phyloP scores from a whole-genome alignment of 2,888 invertebrate species.

The Eristalis intricaria region DNA sequence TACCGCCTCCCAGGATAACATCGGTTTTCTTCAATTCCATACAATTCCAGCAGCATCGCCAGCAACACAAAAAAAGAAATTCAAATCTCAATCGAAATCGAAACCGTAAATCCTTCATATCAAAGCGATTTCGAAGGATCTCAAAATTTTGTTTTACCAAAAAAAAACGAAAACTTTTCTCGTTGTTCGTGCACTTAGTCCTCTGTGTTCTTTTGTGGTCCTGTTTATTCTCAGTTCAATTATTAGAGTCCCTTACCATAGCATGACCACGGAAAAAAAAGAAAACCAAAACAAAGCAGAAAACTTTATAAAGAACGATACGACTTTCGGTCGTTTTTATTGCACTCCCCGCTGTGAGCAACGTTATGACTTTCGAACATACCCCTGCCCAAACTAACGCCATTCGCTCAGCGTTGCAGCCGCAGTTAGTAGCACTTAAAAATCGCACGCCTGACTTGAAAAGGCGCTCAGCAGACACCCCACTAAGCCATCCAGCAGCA shows the following conservation, averaged over 20 bases:
- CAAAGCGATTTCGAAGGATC: slow-evolving; percentile 17
- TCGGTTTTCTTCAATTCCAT: slow-evolving; percentile 1
- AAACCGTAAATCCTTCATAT: slow-evolving; percentile 27
- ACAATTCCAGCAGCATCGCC: neutral
- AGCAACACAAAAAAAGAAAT: neutral
- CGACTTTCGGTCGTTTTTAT: slow-evolving; percentile 39
- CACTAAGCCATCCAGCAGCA: slow-evolving; percentile 3
- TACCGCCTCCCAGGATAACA: neutral
- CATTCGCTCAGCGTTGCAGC: neutral
- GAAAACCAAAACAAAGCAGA: neutral
- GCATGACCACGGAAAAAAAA: neutral
- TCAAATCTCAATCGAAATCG: neutral
- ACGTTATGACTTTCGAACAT: slow-evolving; percentile 27
- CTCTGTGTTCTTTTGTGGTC: slow-evolving; percentile 24
- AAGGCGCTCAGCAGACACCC: slow-evolving; percentile 40
- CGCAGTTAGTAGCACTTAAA: slow-evolving; percentile 37
- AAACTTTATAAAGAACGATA: slow-evolving; percentile 37
- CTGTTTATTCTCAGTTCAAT: slow-evolving; percentile 39
- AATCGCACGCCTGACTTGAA: slow-evolving; percentile 36
- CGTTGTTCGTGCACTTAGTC: neutral
- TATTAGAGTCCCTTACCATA: slow-evolving; percentile 23
- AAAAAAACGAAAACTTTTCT: slow-evolving; percentile 9
- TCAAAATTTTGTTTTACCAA: neutral
- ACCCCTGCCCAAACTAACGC: neutral
- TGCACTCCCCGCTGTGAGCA: slow-evolving; percentile 15